Percentiles rank a stretch among this genome's conserved stretches.
These are phyloP conservation scores for Melanaphis sacchari DNA, from an alignment of 1,140 invertebrate species.

Conservation along the genomic window DNA sequence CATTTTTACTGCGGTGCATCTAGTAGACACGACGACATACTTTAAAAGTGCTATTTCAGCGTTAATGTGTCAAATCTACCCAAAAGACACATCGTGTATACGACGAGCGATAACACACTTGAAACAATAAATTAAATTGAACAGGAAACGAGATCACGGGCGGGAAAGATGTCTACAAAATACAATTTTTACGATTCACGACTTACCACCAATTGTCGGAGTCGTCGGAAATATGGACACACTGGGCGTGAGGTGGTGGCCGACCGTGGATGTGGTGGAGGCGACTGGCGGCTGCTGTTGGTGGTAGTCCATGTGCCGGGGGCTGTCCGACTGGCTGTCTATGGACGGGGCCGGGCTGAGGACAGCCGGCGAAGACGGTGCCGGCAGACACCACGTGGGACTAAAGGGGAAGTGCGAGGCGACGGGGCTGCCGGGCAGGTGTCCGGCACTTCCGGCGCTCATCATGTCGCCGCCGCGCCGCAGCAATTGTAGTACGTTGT, in stretches of 20 bases:
- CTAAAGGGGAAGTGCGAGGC: conserved; percentile 81
- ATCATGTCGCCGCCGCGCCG: conserved; percentile 81
- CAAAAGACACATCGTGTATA: neutral
- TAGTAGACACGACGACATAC: neutral
- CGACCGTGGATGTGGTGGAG: conserved; percentile 4
- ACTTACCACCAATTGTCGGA: conserved; percentile 44
- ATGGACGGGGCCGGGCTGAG: conserved; percentile 87
- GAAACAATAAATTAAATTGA: neutral
- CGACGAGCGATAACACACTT: neutral
- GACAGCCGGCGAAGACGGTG: conserved; percentile 80
- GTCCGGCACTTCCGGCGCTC: conserved; percentile 78
- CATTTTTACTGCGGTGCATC: neutral
- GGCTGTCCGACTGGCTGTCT: conserved; percentile 85
- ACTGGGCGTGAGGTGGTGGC: conserved; percentile 50
- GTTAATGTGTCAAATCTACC: neutral
- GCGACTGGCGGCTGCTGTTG: neutral
- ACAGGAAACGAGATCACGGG: too few species aligned
- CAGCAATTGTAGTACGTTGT: conserved; percentile 90
- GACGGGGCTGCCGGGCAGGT: conserved; percentile 81
- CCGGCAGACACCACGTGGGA: conserved; percentile 67
- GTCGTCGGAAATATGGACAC: conserved; percentile 50
- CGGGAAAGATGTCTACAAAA: too few species aligned
- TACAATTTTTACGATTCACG: neutral
- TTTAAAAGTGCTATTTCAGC: neutral
- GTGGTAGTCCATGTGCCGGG: conserved; percentile 62